phyloP scores from a whole-genome alignment of 1,140 invertebrate genomes.

The Leptinotarsa lineolata region DNA sequence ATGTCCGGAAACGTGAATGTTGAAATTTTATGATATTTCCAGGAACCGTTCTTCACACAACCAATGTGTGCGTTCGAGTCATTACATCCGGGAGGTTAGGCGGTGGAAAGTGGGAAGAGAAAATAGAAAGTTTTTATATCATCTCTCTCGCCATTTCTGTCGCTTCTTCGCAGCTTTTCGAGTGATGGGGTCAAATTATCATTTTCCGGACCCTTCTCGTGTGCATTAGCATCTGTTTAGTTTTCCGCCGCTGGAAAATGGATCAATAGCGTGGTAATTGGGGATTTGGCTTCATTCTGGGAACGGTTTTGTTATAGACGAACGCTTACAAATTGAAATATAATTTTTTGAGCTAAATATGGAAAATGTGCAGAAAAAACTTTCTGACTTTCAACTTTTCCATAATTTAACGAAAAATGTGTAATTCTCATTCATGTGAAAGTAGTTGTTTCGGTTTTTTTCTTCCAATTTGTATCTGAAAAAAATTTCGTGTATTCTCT shows the following conservation, averaged over 20 bases:
- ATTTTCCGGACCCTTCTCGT: background rate
- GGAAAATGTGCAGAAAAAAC: too few relatives aligned
- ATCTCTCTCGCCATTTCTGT: background rate
- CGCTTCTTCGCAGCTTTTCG: background rate
- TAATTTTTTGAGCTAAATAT: too few relatives aligned
- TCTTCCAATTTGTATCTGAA: too few relatives aligned
- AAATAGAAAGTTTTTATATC: background rate
- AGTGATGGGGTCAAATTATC: conserved; percentile 3
- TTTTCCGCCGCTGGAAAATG: background rate
- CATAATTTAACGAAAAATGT: too few relatives aligned
- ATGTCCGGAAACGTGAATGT: background rate
- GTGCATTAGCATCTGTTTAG: background rate
- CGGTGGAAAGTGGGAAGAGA: background rate
- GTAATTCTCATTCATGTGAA: too few relatives aligned
- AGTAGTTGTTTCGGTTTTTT: too few relatives aligned
- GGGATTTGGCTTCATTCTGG: background rate
- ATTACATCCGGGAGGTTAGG: background rate
- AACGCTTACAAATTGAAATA: too few relatives aligned
- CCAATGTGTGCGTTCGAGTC: background rate
- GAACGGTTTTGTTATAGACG: too few relatives aligned
- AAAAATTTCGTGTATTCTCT: too few relatives aligned
- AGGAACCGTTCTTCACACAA: background rate
- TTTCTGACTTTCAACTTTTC: too few relatives aligned
- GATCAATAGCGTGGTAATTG: background rate
- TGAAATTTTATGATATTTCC: background rate